Percentiles rank a stretch among this genome's conserved stretches.
Evolutionary conservation across 2,113 vertebrate species (phyloP).

Genomic region (Petaurus breviceps): DNA sequence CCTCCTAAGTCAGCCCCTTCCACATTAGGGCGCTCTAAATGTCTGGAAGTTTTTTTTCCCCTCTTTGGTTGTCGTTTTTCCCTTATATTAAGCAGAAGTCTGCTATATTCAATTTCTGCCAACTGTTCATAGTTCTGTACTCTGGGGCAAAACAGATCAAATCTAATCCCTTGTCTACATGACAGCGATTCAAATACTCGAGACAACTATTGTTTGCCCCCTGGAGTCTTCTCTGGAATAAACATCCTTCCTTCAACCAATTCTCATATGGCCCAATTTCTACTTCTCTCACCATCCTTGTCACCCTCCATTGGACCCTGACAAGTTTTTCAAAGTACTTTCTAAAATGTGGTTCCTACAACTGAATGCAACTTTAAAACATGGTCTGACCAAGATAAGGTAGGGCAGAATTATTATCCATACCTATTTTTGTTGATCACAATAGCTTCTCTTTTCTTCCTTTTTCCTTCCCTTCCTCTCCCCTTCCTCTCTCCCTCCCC

Average conservation of each 20-base stretch:
- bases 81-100: background rate
- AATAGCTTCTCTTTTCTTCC: background rate
- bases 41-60: background rate
- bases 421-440: background rate
- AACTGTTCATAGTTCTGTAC: background rate
- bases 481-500: fast-evolving
- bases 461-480: background rate
- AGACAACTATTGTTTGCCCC: background rate
- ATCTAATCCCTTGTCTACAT: background rate
- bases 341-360: background rate
- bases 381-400: background rate
- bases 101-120: background rate
- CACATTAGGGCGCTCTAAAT: background rate
- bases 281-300: background rate
- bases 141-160: background rate
- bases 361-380: background rate
- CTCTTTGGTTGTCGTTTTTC: background rate
- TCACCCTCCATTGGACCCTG: background rate
- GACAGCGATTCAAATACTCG: background rate
- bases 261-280: background rate
- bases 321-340: background rate
- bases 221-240: background rate
- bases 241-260: background rate
- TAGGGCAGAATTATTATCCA: background rate
- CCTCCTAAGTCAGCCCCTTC: background rate